phyloP scores from a whole-genome alignment of 1,140 invertebrate species.

The Drosophila seguyi region DNA sequence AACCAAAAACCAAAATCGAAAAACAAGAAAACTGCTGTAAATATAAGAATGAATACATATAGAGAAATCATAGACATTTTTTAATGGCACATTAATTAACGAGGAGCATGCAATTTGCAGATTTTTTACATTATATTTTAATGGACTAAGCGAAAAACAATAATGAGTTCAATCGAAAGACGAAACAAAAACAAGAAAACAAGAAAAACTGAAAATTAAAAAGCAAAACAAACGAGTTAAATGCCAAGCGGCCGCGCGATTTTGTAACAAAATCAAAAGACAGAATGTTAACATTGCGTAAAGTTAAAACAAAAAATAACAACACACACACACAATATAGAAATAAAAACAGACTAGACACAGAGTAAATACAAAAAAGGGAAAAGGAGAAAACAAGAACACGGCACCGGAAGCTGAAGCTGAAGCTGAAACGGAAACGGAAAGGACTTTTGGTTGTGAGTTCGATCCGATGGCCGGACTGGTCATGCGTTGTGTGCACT shows the following conservation, averaged over 20 bases:
- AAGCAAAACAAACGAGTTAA: conserved; percentile 31
- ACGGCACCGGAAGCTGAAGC: conserved; percentile 48
- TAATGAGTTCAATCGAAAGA: conserved; percentile 52
- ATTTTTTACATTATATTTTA: conserved; percentile 83
- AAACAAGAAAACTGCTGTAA: conserved; percentile 71
- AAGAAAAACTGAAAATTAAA: conserved; percentile 8
- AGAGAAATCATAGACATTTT: conserved; percentile 81
- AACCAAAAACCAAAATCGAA: conserved; percentile 37
- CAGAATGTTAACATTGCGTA: conserved; percentile 81
- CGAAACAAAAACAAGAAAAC: conserved; percentile 18
- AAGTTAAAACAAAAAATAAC: conserved; percentile 43
- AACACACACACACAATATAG: conserved; percentile 3
- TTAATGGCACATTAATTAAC: conserved; percentile 81
- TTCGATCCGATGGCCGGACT: conserved; percentile 54
- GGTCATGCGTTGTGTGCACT: conserved; percentile 71
- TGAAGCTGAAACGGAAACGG: conserved; percentile 46
- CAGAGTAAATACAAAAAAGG: background rate
- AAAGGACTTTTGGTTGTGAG: conserved; percentile 65
- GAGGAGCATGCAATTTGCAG: conserved; percentile 73
- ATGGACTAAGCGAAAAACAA: conserved; percentile 58
- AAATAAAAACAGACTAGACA: conserved; percentile 17
- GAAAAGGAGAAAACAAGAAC: conserved; percentile 23
- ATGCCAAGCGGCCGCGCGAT: conserved; percentile 58
- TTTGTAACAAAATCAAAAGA: conserved; percentile 82
- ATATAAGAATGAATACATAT: conserved; percentile 84